A percentile compares a stretch with the other conserved stretches of the same genome.
Conservation (phyloP, 2,888 invertebrate genomes). For the Stenichneumon culpator region DNA sequence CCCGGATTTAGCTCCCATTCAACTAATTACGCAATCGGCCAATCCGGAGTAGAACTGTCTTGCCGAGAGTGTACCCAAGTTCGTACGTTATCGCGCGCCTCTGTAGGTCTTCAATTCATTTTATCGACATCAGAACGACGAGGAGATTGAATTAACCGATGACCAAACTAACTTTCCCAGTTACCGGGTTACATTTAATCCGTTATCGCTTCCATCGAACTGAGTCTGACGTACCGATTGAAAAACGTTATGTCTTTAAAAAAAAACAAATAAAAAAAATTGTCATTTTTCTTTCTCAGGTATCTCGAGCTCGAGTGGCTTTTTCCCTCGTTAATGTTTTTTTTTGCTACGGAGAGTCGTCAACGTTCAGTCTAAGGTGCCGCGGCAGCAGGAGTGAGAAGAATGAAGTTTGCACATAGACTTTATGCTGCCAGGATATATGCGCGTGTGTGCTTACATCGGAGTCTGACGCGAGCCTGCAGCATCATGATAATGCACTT, state of each 20-base stretch:
- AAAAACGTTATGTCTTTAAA: not conserved
- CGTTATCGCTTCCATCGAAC: no score
- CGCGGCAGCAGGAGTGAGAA: not conserved
- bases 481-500: conserved; percentile 22
- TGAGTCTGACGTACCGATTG: not conserved
- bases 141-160: not conserved
- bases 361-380: conserved; percentile 29
- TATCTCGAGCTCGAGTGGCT: conserved; percentile 10
- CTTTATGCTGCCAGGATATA: not conserved
- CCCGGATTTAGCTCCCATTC: conserved; percentile 6
- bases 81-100: not conserved
- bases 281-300: conserved; percentile 13
- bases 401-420: conserved; percentile 17
- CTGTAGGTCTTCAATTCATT: not conserved
- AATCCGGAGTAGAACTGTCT: not conserved
- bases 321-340: conserved; percentile 38
- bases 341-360: conserved; percentile 21
- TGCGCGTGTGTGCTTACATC: conserved; percentile 10
- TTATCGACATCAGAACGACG: not conserved
- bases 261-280: not conserved
- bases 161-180: not conserved
- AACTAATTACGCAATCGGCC: conserved; percentile 26
- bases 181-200: not conserved
- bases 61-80: not conserved
- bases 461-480: not conserved